These are phyloP conservation scores for Epinephelus moara DNA, from an alignment of 2,113 vertebrate genomes.

Conservation along the genomic window DNA sequence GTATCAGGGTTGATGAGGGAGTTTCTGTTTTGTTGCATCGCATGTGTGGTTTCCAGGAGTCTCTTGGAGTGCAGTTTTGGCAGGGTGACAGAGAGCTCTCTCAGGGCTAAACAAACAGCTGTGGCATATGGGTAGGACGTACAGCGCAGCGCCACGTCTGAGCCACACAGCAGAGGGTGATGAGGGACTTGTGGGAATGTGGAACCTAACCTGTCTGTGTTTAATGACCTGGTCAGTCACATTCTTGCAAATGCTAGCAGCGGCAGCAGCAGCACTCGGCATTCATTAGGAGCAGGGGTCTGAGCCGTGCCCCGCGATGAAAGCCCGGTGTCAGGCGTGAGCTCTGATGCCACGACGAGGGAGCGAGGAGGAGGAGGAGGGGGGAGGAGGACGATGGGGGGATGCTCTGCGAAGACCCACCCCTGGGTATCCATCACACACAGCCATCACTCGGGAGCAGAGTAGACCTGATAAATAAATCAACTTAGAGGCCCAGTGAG, in stretches of 20 bases:
- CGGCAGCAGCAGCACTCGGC: constrained; percentile 45
- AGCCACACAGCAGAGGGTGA: constrained; percentile 11
- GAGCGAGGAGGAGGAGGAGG: constrained; percentile 39
- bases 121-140: constrained; percentile 77
- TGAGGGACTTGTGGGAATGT: constrained; percentile 33
- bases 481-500: constrained; percentile 86
- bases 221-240: constrained; percentile 66
- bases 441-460: constrained; percentile 79
- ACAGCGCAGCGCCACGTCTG: constrained; percentile 35
- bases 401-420: constrained; percentile 75
- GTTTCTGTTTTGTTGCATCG: constrained; percentile 51
- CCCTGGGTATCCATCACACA: constrained; percentile 85
- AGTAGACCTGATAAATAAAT: constrained; percentile 88
- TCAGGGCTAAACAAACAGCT: constrained; percentile 78
- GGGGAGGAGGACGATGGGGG: constrained; percentile 19
- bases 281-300: constrained; percentile 75
- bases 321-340: constrained; percentile 70
- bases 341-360: constrained; percentile 70
- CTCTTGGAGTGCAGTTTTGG: constrained; percentile 72
- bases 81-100: constrained; percentile 75
- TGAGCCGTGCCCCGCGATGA: constrained; percentile 70
- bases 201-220: constrained; percentile 59
- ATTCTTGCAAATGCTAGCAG: constrained; percentile 43
- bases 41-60: constrained; percentile 59
- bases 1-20: constrained; percentile 69